Conservation (phyloP, 1,140 invertebrate species). For the Vollenhovia emeryi region DNA sequence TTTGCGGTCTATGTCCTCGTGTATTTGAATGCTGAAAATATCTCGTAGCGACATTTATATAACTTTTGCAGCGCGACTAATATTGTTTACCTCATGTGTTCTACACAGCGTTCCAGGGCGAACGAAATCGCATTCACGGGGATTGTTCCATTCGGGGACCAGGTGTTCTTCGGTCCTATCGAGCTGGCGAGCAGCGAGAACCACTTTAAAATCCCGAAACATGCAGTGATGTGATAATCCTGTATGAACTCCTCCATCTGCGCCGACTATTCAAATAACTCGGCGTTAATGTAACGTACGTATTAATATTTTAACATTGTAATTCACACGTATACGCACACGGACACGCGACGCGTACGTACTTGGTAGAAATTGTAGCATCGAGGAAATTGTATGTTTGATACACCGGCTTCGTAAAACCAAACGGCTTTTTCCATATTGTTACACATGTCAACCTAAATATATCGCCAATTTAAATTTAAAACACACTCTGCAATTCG, state of each 20-base stretch:
- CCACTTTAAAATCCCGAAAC: constrained; percentile 87
- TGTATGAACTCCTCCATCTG: constrained; percentile 91
- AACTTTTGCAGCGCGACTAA: background rate
- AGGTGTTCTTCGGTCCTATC: constrained; percentile 57
- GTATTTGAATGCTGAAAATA: constrained; percentile 41
- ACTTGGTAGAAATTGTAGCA: constrained; percentile 89
- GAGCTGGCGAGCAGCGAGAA: constrained; percentile 80
- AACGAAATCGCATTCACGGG: constrained; percentile 85
- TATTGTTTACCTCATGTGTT: constrained; percentile 81
- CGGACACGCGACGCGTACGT: constrained; percentile 77
- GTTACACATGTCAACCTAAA: constrained; percentile 85
- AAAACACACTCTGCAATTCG: background rate
- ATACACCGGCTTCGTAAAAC: constrained; percentile 86
- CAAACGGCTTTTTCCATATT: constrained; percentile 87
- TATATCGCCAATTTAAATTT: background rate
- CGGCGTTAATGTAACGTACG: background rate
- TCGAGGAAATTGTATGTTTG: constrained; percentile 88
- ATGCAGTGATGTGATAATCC: constrained; percentile 88
- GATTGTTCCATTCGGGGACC: constrained; percentile 73
- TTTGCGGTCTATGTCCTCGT: constrained; percentile 62
- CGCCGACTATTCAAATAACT: constrained; percentile 42
- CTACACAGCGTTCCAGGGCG: constrained; percentile 86
- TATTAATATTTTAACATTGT: background rate
- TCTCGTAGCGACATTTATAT: background rate
- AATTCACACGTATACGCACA: background rate